These are phyloP conservation scores for Brenthis daphne DNA, from an alignment of 2,888 invertebrate genomes.

Conservation along the genomic window DNA sequence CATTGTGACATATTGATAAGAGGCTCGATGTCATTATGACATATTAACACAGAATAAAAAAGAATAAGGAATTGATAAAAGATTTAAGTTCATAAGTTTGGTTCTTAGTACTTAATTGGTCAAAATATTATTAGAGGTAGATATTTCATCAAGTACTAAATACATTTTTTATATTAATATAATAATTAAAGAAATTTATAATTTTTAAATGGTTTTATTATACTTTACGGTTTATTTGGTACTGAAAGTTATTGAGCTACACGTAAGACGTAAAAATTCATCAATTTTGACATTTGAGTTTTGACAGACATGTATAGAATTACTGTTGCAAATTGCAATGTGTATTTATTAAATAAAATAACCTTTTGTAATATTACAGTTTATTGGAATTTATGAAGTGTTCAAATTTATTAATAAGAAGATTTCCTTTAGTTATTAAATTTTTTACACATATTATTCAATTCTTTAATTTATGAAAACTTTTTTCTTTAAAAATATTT, in stretches of 20 bases:
- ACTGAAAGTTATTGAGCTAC: no score
- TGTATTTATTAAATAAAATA: constrained; percentile 9
- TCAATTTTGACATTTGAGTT: constrained; percentile 28
- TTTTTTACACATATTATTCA: neutral
- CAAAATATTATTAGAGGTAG: no score
- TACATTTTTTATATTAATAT: no score
- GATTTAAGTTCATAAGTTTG: no score
- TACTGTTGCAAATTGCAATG: neutral
- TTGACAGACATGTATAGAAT: neutral
- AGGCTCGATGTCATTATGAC: neutral
- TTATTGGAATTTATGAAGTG: constrained; percentile 30
- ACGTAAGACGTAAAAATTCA: no score
- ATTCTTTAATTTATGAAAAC: neutral
- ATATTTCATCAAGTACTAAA: no score
- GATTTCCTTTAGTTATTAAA: constrained; percentile 21
- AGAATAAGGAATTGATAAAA: no score
- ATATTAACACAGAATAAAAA: no score
- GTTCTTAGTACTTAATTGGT: no score
- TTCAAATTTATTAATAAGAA: constrained; percentile 28
- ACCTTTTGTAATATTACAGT: neutral
- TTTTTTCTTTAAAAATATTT: constrained; percentile 1
- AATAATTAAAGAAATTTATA: no score
- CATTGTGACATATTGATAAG: constrained; percentile 12
- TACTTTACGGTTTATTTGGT: no score
- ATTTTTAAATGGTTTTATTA: no score